Base-by-base conservation (phyloP, 2,113 vertebrate species). In the Neodon shergylaensis region DNA sequence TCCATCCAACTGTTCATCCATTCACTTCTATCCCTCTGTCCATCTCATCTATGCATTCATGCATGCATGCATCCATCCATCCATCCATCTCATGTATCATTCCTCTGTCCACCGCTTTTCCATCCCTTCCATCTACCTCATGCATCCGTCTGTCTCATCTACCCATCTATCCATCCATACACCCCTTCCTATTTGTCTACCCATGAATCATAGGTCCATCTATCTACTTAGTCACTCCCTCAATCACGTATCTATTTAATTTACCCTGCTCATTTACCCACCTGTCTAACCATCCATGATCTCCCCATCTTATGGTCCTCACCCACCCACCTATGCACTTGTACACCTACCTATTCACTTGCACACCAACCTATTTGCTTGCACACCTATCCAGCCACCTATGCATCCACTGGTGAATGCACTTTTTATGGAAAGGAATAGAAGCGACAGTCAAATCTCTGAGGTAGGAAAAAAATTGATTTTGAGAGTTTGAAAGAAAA, bases 81-180 rank as follows among this genome's bases (percentile, higher is more conserved):
- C 33, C 33, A n/a, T 6, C 3, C 52, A 58, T 61, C 79, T 65
- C 22, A 54, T 7, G n/a, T 7, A 42, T 4, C 42, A 16, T 3
- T 3, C 2, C 26, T 42, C 44, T 36, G 36, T 1, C 2, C 44
- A 74, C 21, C 33, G 49, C 1, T 9, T 49, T n/a, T 7, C 52
- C 10, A 42, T 4, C 4, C 5, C 31, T 7, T 4, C 28, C 63
- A 1, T 3, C 44, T 47, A 14, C 0, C 31, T 68, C 2, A n/a
- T 1, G 4, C 24, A 47, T 36, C 7, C 2, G 28, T 9, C 44
- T 0, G 31, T n/a, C 1, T 28, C 21, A 58, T 10, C 9, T 24
- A 33, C 24, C 16, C 31, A 39, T 31, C 49, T 68, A 78, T 4
- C 6, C 65, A 79, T 1, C 14, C 49, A 16, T 12, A 10, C 42